phyloP scores from a whole-genome alignment of 2,797 vertebrate species.

The Cryptoblepharus egeriae region DNA sequence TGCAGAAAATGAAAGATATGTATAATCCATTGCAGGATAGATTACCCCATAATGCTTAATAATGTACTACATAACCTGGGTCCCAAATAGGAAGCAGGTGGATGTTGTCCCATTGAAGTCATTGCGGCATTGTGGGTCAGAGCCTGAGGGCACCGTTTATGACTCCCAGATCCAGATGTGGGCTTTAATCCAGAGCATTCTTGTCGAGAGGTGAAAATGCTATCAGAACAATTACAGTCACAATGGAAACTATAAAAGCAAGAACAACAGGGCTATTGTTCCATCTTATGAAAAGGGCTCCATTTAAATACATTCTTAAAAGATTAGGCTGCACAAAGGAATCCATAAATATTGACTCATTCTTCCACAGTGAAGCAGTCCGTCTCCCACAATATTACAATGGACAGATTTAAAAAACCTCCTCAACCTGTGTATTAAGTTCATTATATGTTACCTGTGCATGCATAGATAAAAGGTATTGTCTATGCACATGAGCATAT shows the following conservation, averaged over 20 bases:
- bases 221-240: slow-evolving; percentile 1
- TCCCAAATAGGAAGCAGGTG: slow-evolving; percentile 30
- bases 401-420: slow-evolving; percentile 10
- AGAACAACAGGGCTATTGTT: slow-evolving; percentile 31
- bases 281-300: background rate
- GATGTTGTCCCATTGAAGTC: slow-evolving; percentile 11
- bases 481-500: too few species aligned
- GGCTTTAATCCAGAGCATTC: slow-evolving; percentile 11
- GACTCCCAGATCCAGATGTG: slow-evolving; percentile 33
- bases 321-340: background rate
- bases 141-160: slow-evolving; percentile 21
- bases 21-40: slow-evolving; percentile 22
- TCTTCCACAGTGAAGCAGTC: background rate
- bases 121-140: background rate
- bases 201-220: slow-evolving; percentile 30
- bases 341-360: slow-evolving; percentile 29
- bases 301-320: slow-evolving; percentile 9
- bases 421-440: background rate
- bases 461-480: background rate
- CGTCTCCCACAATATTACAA: slow-evolving; percentile 9
- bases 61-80: slow-evolving; percentile 16
- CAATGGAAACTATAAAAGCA: slow-evolving; percentile 6
- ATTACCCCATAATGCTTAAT: slow-evolving; percentile 23
- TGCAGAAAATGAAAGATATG: slow-evolving; percentile 33
- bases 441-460: slow-evolving; percentile 20